Conservation (phyloP, 1,140 invertebrate genomes). For the Drosophila ficusphila region DNA sequence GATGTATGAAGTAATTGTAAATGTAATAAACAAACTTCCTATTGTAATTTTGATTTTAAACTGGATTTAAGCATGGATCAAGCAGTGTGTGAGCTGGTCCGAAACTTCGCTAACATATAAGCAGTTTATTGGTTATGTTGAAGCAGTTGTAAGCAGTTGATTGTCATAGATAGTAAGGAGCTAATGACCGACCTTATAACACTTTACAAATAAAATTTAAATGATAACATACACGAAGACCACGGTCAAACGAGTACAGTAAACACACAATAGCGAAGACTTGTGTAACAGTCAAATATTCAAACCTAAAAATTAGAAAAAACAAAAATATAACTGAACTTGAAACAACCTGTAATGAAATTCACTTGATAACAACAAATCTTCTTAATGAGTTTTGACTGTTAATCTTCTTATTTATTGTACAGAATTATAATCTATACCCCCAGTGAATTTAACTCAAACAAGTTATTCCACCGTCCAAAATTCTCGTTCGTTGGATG, state of each 20-base stretch:
- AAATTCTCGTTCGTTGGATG: conserved; percentile 11
- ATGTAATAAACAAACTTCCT: conserved; percentile 35
- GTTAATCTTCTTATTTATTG: too few relatives aligned
- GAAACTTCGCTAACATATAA: neutral
- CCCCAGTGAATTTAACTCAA: conserved; percentile 10
- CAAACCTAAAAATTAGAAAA: neutral
- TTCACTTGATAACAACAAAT: too few relatives aligned
- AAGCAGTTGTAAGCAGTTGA: neutral
- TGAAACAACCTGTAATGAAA: too few relatives aligned
- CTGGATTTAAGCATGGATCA: neutral
- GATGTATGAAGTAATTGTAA: conserved; percentile 41
- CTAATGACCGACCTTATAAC: conserved; percentile 21
- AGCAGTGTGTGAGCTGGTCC: too few relatives aligned
- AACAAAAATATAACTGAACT: neutral
- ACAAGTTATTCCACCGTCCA: conserved; percentile 14
- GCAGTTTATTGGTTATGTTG: neutral
- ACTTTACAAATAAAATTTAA: conserved; percentile 4
- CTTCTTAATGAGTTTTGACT: neutral
- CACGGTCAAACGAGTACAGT: neutral
- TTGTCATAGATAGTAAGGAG: neutral
- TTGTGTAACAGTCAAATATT: too few relatives aligned
- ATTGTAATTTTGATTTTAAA: neutral
- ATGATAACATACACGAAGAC: neutral
- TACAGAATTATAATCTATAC: too few relatives aligned
- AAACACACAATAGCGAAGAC: neutral